A percentile compares a stretch with the other conserved stretches of the same genome.
Evolutionary conservation across 2,797 vertebrate species (phyloP).

Genomic region (Serranus cabrilla): DNA sequence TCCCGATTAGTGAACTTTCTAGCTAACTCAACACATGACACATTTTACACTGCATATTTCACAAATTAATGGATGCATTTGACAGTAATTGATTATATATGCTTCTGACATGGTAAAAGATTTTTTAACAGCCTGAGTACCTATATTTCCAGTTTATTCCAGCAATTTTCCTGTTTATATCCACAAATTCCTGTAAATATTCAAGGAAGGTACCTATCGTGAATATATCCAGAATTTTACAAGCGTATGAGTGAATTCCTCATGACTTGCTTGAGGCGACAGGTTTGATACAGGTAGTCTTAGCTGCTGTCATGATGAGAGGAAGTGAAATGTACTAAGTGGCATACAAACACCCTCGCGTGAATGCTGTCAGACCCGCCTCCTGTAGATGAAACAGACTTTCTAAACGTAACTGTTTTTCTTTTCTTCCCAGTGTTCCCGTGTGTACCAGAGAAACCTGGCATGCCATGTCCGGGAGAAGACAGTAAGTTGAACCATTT

Average conservation of each 20-base stretch:
- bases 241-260: background rate
- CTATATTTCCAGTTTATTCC: too few relatives aligned
- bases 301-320: slow-evolving; percentile 11
- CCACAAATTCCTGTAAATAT: too few relatives aligned
- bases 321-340: slow-evolving; percentile 8
- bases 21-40: too few relatives aligned
- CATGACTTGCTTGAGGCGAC: slow-evolving; percentile 1
- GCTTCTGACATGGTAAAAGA: too few relatives aligned
- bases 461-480: slow-evolving; percentile 98
- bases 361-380: background rate
- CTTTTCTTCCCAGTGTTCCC: slow-evolving; percentile 90
- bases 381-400: background rate
- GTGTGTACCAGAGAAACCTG: slow-evolving; percentile 95
- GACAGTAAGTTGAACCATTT: slow-evolving; percentile 91
- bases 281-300: slow-evolving; percentile 28
- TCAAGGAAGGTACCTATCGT: too few relatives aligned
- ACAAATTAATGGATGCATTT: too few relatives aligned
- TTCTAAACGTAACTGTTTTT: slow-evolving; percentile 8
- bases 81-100: too few relatives aligned
- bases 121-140: too few relatives aligned
- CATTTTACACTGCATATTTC: too few relatives aligned
- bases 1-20: too few relatives aligned
- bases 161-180: too few relatives aligned
- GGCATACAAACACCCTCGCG: background rate
- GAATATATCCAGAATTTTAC: too few relatives aligned